A percentile compares a stretch with the other conserved stretches of the same genome.
Conservation (phyloP, 1,140 invertebrate species). For the Marisa cornuarietis region DNA sequence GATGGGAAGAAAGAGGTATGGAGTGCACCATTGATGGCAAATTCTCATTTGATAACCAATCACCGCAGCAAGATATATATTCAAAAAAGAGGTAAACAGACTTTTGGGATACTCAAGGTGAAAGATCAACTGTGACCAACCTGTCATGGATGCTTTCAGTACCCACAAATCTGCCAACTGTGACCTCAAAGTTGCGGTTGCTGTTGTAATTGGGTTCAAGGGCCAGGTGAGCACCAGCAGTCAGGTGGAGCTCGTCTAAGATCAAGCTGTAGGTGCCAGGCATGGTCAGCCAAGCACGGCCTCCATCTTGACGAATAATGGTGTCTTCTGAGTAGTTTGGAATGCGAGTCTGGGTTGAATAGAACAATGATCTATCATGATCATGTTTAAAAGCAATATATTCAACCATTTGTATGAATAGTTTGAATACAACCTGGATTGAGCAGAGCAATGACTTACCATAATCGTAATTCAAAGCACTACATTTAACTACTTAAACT, state of each 20-base stretch:
- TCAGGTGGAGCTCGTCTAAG: constrained; percentile 45
- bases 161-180: constrained; percentile 35
- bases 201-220: constrained; percentile 38
- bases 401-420: neutral
- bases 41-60: too few species aligned
- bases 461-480: too few species aligned
- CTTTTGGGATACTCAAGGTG: too few species aligned
- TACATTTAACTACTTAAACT: too few species aligned
- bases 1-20: too few species aligned
- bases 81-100: too few species aligned
- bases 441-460: neutral
- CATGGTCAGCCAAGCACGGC: constrained; percentile 50
- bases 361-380: neutral
- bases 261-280: constrained; percentile 25
- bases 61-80: too few species aligned
- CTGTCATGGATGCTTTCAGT: constrained; percentile 27
- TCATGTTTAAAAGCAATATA: neutral
- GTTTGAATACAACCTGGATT: neutral
- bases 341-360: constrained; percentile 5
- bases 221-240: constrained; percentile 49
- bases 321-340: constrained; percentile 18
- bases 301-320: constrained; percentile 34
- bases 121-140: neutral
- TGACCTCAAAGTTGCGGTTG: constrained; percentile 26
- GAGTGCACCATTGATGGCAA: too few species aligned